Evolutionary conservation across 2,888 invertebrate species (phyloP), one percentile per base, ranked within the genome.

Genomic region (Drosophila subsilvestris): DNA sequence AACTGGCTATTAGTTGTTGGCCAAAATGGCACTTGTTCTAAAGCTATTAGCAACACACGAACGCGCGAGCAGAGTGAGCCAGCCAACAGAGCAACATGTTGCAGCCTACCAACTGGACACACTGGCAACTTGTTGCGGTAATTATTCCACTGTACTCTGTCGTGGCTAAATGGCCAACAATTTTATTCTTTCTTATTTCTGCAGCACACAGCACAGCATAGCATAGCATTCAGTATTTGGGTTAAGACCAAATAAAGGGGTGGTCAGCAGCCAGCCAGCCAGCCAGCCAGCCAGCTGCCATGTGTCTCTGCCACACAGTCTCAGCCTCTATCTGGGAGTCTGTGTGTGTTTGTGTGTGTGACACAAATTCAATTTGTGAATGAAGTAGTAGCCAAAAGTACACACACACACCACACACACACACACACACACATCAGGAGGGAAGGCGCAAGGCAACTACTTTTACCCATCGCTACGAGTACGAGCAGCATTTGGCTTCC

Each of bases 181-280:
- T 84, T 84, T 75, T 75, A 63, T 66, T 74, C 66, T 61, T 47
- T 56, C 71, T 51, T 22, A 63, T 72, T 67, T 56, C 71, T 47
- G 57, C 74, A 63, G 72, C 76, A 65, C 22, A 22, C 4, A 22
- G 22, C 22, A 22, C 22, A 22, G 22, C n/a, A n/a, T 48, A 37
- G 37, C 37, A 37, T 37, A 37, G 37, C 37, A 37, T 60, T 66
- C 68, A 87, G 86, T 86, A 86, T 86, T 86, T 86, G 81, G 88
- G 86, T 86, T 86, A 86, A 86, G 86, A 86, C 86, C 86, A 86
- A 86, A 86, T 88, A 86, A 88, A 86, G 86, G 86, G 86, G 84
- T 86, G 84, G 87, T 72, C 83, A 78, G 60, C 73, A 57, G 57
- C 47, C 60, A 37, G 56, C 50, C 71, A 65, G 79, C 79, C 72